These are phyloP conservation scores for Plagiodera versicolora DNA, from an alignment of 2,888 invertebrate species.

Conservation along the genomic window DNA sequence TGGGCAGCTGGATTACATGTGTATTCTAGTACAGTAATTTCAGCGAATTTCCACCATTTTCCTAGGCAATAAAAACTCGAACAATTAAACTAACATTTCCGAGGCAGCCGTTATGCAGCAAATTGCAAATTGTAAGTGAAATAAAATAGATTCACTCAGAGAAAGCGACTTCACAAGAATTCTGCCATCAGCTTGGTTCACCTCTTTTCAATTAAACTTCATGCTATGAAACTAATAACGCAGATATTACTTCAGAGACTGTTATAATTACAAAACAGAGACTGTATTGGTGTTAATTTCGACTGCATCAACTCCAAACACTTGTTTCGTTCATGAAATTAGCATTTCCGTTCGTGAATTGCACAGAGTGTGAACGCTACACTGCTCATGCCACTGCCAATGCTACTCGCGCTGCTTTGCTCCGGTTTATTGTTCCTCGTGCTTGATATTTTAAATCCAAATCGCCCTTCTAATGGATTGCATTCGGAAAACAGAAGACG, in stretches of 20 bases:
- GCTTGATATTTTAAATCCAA: not conserved
- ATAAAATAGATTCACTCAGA: slow-evolving; percentile 9
- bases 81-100: not conserved
- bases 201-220: slow-evolving; percentile 30
- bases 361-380: too few species aligned
- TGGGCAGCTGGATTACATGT: too few species aligned
- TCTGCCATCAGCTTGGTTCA: slow-evolving; percentile 13
- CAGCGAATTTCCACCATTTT: not conserved
- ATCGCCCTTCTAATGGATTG: slow-evolving; percentile 4
- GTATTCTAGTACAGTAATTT: too few species aligned
- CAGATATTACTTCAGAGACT: slow-evolving; percentile 24
- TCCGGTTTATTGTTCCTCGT: too few species aligned
- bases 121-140: slow-evolving; percentile 10
- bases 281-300: too few species aligned
- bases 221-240: slow-evolving; percentile 26
- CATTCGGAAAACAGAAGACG: slow-evolving; percentile 17
- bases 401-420: too few species aligned
- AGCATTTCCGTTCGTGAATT: too few species aligned
- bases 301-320: too few species aligned
- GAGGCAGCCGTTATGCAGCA: slow-evolving; percentile 15
- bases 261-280: slow-evolving; percentile 24
- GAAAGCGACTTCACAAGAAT: slow-evolving; percentile 15
- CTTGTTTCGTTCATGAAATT: too few species aligned
- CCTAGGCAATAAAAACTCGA: not conserved
- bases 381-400: too few species aligned